A percentile compares a stretch with the other conserved stretches of the same genome.
Conservation (phyloP, 2,888 invertebrate genomes). For the Sialis lutaria region DNA sequence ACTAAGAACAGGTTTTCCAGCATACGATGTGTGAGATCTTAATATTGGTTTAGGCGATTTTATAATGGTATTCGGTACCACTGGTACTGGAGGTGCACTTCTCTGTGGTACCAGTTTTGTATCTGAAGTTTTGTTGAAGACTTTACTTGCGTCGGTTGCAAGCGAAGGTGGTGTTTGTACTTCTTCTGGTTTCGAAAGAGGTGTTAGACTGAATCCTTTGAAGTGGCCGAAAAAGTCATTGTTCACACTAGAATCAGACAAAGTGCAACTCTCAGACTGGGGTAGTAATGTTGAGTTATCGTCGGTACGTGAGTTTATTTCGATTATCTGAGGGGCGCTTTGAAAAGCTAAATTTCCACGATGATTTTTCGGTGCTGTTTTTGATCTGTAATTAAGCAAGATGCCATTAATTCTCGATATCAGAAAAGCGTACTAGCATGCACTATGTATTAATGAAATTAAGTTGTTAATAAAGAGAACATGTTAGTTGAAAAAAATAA, state of each 20-base stretch:
- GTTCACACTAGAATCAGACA: slow-evolving; percentile 28
- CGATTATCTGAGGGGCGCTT: slow-evolving; percentile 24
- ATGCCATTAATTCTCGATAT: no score
- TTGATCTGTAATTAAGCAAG: slow-evolving; percentile 17
- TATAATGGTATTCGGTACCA: slow-evolving; percentile 20
- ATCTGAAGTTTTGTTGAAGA: slow-evolving; percentile 20
- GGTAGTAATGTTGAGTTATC: slow-evolving; percentile 51
- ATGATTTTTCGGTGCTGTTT: slow-evolving; percentile 23
- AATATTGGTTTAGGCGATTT: slow-evolving; percentile 19
- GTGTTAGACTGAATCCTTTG: slow-evolving; percentile 66
- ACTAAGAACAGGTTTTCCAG: slow-evolving; percentile 2
- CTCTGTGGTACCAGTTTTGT: slow-evolving; percentile 31
- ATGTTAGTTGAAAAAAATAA: no score
- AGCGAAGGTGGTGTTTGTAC: slow-evolving; percentile 14
- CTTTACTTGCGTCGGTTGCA: slow-evolving; percentile 4
- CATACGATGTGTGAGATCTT: slow-evolving; percentile 11
- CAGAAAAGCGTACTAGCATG: no score
- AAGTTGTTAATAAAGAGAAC: no score
- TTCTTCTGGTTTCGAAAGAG: slow-evolving; percentile 31
- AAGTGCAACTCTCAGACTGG: slow-evolving; percentile 28
- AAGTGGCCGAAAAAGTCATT: slow-evolving; percentile 69
- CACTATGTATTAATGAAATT: no score
- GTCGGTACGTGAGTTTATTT: slow-evolving; percentile 40
- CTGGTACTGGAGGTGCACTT: slow-evolving; percentile 46
- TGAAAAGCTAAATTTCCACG: slow-evolving; percentile 21